Conservation (phyloP, 2,113 vertebrate species). For the Chionis minor region DNA sequence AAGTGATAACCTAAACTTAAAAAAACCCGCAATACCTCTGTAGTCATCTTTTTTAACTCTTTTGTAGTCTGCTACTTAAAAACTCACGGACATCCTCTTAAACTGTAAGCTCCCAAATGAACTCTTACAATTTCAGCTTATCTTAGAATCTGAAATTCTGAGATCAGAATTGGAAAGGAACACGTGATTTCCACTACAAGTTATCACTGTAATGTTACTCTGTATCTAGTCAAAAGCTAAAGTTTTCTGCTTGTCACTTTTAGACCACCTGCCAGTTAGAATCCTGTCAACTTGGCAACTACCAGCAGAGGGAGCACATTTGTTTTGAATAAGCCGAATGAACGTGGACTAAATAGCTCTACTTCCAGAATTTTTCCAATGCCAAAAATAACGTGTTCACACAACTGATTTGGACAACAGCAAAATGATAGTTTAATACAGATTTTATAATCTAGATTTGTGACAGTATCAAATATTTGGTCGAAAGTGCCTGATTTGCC, state of each 20-base stretch:
- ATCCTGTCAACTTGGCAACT: rapidly evolving
- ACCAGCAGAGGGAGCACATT: constrained; percentile 32
- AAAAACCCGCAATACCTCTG: rapidly evolving
- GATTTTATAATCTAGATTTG: background rate
- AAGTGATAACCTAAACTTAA: background rate
- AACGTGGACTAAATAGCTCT: rapidly evolving
- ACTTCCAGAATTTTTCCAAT: background rate
- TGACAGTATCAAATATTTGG: background rate
- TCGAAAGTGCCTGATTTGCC: background rate
- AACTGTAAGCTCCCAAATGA: rapidly evolving
- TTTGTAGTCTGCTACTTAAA: background rate
- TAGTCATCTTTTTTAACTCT: background rate
- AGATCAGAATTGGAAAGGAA: background rate
- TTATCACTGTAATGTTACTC: background rate
- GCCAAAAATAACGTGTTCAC: background rate
- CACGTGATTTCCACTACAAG: background rate
- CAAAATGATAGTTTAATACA: background rate
- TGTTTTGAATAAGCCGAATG: background rate
- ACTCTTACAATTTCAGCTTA: too few species aligned
- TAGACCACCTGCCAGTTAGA: rapidly evolving
- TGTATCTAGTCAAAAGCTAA: background rate
- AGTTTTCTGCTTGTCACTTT: background rate
- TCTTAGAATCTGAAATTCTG: background rate
- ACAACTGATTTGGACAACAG: background rate
- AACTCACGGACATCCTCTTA: background rate